Evolutionary conservation across 1,140 invertebrate species (phyloP), one percentile per base, ranked within the genome.

Genomic region (Diachasmimorpha longicaudata): DNA sequence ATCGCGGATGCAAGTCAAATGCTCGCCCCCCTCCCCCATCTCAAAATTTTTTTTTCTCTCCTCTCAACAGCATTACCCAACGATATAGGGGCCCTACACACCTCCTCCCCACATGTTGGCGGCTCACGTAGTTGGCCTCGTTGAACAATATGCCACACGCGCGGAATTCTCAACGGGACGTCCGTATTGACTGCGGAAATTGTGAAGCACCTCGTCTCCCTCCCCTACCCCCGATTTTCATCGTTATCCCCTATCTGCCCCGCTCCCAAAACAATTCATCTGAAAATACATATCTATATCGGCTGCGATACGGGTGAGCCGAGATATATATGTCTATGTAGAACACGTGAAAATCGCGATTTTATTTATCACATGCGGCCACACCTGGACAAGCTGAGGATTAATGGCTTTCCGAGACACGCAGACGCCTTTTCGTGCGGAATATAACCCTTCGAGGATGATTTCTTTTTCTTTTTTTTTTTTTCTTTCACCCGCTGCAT

Each of bases 121-220:
- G 73, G 44, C 63, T 69, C 67, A 70, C 74, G 74, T 70, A 75
- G 67, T 75, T 70, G 68, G 68, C 74, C 67, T 70, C 36, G 68
- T 75, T 75, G 68, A 75, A 70, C 74, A 75, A 70, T 75, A 70
- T 70, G 46, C 67, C 74, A 63, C 74, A 70, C 74, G 68, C 67
- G 36, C 48, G 66, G 74, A 70, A 75, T 75, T 70, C 66, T 69
- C 73, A 74, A 74, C 73, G 73, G 66, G 66, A 74, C 68, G 73
- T 68, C 39, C 66, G 55, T 74, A 74, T 74, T 74, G 73, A 74
- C 73, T 74, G 73, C 73, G 73, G 73, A 74, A 74, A 74, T 74
- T 74, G 73, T 67, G 39, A 46, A 25, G 58, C 72, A 67, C 36
- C 21, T 44, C 67, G 0, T 23, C 73, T 44, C 4, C 31, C 31